Evolutionary conservation across 2,113 vertebrate genomes (phyloP).

Genomic region (Cynoglossus semilaevis): DNA sequence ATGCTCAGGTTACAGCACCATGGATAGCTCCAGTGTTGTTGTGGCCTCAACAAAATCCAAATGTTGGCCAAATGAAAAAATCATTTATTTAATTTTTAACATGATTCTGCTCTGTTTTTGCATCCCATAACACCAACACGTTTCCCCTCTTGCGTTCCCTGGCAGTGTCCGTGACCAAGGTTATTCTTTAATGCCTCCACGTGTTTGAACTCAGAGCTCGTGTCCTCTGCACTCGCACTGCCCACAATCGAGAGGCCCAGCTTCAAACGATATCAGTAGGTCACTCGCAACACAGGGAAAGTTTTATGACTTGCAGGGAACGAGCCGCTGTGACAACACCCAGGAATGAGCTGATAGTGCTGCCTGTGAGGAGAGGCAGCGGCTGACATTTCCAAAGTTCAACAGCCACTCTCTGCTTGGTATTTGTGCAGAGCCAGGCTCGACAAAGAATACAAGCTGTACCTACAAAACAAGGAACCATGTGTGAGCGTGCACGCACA

Average conservation of each 20-base stretch:
- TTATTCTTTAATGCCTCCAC: conserved; percentile 24
- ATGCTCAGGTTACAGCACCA: conserved; percentile 25
- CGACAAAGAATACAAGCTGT: conserved; percentile 59
- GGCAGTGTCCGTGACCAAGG: conserved; percentile 5
- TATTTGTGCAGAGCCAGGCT: conserved; percentile 65
- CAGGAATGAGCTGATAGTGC: conserved; percentile 41
- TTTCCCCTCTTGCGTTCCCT: neutral
- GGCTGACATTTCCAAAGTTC: conserved; percentile 74
- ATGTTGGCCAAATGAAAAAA: no score
- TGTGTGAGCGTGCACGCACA: conserved; percentile 5
- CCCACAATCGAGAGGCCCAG: conserved; percentile 9
- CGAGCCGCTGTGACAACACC: conserved; percentile 39
- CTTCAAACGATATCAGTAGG: conserved; percentile 63
- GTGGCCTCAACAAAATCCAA: no score
- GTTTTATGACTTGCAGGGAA: conserved; percentile 36
- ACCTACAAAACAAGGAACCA: conserved; percentile 50
- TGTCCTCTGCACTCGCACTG: conserved; percentile 2
- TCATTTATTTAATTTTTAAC: neutral
- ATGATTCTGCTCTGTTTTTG: neutral
- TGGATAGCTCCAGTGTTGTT: conserved; percentile 19
- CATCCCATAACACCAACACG: conserved; percentile 1
- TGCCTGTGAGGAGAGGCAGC: conserved; percentile 47
- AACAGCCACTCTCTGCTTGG: conserved; percentile 69
- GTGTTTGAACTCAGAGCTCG: conserved; percentile 39
- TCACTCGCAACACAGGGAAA: conserved; percentile 45